Evolutionary conservation across 2,113 vertebrate genomes (phyloP).

Genomic region (Oophaga pumilio): DNA sequence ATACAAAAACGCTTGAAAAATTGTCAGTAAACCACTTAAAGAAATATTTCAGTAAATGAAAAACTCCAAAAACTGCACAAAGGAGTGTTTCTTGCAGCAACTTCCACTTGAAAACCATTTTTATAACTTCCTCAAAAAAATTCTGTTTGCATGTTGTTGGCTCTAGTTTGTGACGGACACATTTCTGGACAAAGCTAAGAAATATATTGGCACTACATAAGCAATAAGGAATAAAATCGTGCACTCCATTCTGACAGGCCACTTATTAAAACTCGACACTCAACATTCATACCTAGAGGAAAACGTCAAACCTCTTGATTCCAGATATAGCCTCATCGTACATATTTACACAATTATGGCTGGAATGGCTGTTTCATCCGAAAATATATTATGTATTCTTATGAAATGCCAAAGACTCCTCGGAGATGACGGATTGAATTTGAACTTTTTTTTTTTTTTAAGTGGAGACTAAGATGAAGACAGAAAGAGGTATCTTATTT

Average conservation of each 20-base stretch:
- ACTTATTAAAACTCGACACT: neutral
- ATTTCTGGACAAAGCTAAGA: neutral
- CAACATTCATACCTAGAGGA: neutral
- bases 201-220: neutral
- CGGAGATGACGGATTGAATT: conserved; percentile 29
- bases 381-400: conserved; percentile 15
- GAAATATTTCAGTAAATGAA: too few species aligned
- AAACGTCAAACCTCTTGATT: neutral
- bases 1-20: too few species aligned
- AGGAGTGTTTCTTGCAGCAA: too few species aligned
- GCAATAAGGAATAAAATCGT: neutral
- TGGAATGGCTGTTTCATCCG: neutral
- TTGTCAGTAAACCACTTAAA: too few species aligned
- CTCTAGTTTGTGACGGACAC: too few species aligned
- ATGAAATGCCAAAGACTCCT: conserved; percentile 19
- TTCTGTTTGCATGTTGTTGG: too few species aligned
- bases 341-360: conserved; percentile 7
- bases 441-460: conserved; percentile 45
- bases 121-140: too few species aligned
- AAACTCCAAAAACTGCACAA: too few species aligned
- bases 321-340: neutral
- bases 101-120: too few species aligned
- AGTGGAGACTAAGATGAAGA: conserved; percentile 32
- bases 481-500: conserved; percentile 51
- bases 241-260: neutral